Percentiles rank a stretch among this genome's conserved stretches.
Conservation (phyloP, 2,797 vertebrate genomes). For the Chelmon rostratus region DNA sequence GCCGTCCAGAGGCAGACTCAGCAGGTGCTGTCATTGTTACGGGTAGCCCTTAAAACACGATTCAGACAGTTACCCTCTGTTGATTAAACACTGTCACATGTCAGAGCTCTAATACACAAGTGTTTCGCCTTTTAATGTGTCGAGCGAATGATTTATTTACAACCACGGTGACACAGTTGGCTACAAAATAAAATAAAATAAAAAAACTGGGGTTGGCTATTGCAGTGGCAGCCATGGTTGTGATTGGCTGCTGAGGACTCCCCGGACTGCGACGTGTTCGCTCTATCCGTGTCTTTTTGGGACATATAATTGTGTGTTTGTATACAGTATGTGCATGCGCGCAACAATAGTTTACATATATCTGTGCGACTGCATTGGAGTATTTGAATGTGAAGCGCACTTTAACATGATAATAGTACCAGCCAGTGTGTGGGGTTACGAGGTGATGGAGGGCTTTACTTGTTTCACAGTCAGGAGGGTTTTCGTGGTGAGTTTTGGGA, state of each 20-base stretch:
- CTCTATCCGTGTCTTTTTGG: constrained; percentile 34
- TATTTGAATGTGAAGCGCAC: constrained; percentile 76
- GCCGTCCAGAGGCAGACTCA: constrained; percentile 46
- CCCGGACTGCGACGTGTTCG: constrained; percentile 32
- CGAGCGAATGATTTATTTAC: constrained; percentile 73
- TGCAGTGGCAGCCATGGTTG: constrained; percentile 65
- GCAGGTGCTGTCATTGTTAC: constrained; percentile 59
- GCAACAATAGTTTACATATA: constrained; percentile 68
- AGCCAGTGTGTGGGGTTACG: constrained; percentile 57
- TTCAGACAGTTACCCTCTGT: constrained; percentile 70
- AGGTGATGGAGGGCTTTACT: constrained; percentile 52
- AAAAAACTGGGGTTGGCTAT: constrained; percentile 60
- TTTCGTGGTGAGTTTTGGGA: constrained; percentile 1
- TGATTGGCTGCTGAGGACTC: constrained; percentile 73
- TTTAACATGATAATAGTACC: constrained; percentile 71
- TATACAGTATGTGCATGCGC: constrained; percentile 73
- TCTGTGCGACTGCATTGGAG: constrained; percentile 61
- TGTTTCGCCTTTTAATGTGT: constrained; percentile 43
- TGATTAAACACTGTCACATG: constrained; percentile 61
- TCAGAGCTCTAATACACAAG: constrained; percentile 50
- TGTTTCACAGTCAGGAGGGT: constrained; percentile 60
- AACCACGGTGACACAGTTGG: constrained; percentile 73
- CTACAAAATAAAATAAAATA: constrained; percentile 55
- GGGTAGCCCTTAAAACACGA: constrained; percentile 85
- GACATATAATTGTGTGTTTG: constrained; percentile 49